Base-by-base conservation (phyloP, 2,113 vertebrate species). In the Strix uralensis region DNA sequence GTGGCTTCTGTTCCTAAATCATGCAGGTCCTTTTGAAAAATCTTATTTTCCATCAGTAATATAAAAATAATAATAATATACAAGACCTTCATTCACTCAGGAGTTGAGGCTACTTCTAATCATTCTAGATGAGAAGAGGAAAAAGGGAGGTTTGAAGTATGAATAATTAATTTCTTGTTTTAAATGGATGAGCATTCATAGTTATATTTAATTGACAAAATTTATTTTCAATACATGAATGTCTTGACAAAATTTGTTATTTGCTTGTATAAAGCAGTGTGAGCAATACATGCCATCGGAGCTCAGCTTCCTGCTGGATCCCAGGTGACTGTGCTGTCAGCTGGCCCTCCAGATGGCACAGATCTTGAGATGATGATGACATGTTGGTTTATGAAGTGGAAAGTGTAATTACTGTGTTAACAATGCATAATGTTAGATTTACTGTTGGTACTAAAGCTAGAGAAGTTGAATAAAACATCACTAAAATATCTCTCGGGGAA, bases 331-430 rank as follows among this genome's bases (percentile, higher is more conserved):
- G 4, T 2, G 62, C 80, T 75, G 73, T 92, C 96, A 92, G 92
- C 95, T 96, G 95, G 65, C 70, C 78, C 57, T 69, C 69, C 97
- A 96, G 88, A 93, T 96, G 96, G 92, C 90, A 74, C 87, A 15
- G 63, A 62, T 90, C 81, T 93, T 2, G n/a, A 57, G 73, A 96
- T 86, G 93, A 96, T 86, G 93, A 82, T 0, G 23, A 34, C 55
- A 46, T 21, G 57, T 61, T 74, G 93, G 75, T 81, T 88, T 47
- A 44, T 73, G 57, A 22, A 89, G 81, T 81, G 95, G 77, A 90
- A 95, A 96, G 65, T 87, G 81, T 95, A 90, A 97, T 96, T 84
- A 58, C 86, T 89, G 36, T 79, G 84, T 67, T 96, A 97, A 88
- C 87, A 95, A 91, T 59, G 83, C 79, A 67, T 67, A 30, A 57